Evolutionary conservation across 2,797 vertebrate species (phyloP).

Genomic region (Acipenser transmontanus): DNA sequence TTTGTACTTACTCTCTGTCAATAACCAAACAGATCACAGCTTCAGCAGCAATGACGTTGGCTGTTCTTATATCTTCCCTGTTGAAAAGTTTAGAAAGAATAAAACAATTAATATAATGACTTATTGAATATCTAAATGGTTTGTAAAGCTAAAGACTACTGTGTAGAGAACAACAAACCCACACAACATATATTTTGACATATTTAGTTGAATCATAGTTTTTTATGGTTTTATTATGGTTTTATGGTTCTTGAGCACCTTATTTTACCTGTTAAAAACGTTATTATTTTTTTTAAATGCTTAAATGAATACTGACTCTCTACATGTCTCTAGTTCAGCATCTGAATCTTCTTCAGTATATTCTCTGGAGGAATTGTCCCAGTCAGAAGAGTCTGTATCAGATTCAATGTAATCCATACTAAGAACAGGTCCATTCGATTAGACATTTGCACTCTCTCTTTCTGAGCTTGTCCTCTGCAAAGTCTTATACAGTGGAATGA

Average conservation of each 20-base stretch:
- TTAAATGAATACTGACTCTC: conserved; percentile 62
- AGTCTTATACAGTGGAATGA: conserved; percentile 38
- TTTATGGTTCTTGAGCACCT: background rate
- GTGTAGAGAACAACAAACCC: too few relatives aligned
- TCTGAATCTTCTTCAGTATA: conserved; percentile 53
- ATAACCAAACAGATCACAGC: conserved; percentile 87
- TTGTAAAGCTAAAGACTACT: background rate
- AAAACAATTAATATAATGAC: conserved; percentile 4
- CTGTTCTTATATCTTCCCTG: conserved; percentile 85
- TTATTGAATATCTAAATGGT: background rate
- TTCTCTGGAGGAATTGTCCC: conserved; percentile 52
- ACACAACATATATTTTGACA: too few relatives aligned
- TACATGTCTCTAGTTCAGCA: conserved; percentile 42
- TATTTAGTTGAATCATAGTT: too few relatives aligned
- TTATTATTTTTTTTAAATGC: background rate
- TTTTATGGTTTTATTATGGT: too few relatives aligned
- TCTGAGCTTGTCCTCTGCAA: conserved; percentile 24
- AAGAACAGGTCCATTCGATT: conserved; percentile 15
- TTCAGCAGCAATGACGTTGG: conserved; percentile 81
- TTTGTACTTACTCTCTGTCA: conserved; percentile 85
- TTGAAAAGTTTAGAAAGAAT: conserved; percentile 28
- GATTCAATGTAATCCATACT: conserved; percentile 67
- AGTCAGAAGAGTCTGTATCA: conserved; percentile 58
- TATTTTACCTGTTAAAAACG: background rate
- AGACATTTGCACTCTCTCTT: conserved; percentile 22